These are phyloP conservation scores for Mirounga angustirostris DNA, from an alignment of 2,113 vertebrate species.

Conservation along the genomic window DNA sequence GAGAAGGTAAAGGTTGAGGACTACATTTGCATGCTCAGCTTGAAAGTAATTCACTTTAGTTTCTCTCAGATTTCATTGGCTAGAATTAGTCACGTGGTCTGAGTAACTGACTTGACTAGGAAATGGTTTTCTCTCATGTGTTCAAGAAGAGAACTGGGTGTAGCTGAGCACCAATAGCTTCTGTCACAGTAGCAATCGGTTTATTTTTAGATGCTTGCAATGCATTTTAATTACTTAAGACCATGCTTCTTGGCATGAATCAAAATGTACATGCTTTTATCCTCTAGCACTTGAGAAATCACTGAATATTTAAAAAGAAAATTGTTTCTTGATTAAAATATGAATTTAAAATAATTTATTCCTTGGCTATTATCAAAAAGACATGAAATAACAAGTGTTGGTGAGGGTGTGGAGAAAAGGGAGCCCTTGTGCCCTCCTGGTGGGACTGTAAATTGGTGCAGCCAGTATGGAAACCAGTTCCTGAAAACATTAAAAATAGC, in stretches of 20 bases:
- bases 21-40: not conserved
- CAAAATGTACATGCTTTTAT: not conserved
- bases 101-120: not conserved
- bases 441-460: not conserved
- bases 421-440: not conserved
- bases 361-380: not conserved
- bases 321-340: not conserved
- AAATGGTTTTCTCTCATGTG: not conserved
- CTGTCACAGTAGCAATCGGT: not conserved
- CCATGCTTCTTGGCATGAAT: not conserved
- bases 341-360: slow-evolving; percentile 10
- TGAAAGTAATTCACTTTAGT: not conserved
- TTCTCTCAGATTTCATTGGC: not conserved
- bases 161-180: not conserved
- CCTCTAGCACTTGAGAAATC: not conserved
- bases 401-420: not conserved
- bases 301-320: not conserved
- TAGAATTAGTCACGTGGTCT: not conserved
- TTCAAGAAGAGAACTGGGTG: not conserved
- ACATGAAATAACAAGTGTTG: not conserved
- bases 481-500: not conserved
- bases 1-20: not conserved
- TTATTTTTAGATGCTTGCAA: not conserved
- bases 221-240: not conserved
- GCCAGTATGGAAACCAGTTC: not conserved